A percentile compares a stretch with the other conserved stretches of the same genome.
These are phyloP conservation scores for Corydoras maculifer DNA, from an alignment of 2,113 vertebrate genomes.

Conservation along the genomic window DNA sequence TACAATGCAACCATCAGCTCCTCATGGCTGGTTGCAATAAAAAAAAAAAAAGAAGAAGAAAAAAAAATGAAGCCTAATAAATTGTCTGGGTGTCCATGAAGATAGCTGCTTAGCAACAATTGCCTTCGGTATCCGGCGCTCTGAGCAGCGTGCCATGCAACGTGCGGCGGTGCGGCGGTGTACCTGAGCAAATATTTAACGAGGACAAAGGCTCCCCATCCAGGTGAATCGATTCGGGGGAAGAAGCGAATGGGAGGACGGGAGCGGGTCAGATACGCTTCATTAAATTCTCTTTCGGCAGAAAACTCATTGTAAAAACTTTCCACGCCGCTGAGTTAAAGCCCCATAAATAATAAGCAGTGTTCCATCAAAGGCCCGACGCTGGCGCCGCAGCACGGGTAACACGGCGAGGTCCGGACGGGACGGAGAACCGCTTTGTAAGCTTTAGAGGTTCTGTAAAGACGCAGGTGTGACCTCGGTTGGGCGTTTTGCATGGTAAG, in stretches of 20 bases:
- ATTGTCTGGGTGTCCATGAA: constrained; percentile 33
- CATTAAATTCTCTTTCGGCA: constrained; percentile 20
- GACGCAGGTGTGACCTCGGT: no score
- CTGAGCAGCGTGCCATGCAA: constrained; percentile 27
- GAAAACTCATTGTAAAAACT: constrained; percentile 49
- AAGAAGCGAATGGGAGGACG: constrained; percentile 2
- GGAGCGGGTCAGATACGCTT: constrained; percentile 10
- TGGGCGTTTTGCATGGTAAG: no score
- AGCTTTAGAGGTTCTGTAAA: no score
- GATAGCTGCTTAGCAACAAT: constrained; percentile 34
- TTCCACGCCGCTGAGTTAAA: constrained; percentile 46
- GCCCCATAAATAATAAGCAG: constrained; percentile 54
- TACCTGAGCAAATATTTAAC: constrained; percentile 35
- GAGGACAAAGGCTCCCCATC: constrained; percentile 2
- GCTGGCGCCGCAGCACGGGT: no score
- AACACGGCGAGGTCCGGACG: no score
- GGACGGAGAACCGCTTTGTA: no score
- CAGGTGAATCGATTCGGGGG: constrained; percentile 33
- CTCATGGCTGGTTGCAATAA: constrained; percentile 25
- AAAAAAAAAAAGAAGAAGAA: constrained; percentile 35
- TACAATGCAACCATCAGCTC: constrained; percentile 20
- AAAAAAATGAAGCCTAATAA: constrained; percentile 42
- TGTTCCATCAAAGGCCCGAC: no score
- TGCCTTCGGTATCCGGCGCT: constrained; percentile 25
- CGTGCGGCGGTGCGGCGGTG: constrained; percentile 23